phyloP scores from a whole-genome alignment of 2,888 invertebrate species.

The Synanthedon vespiformis region DNA sequence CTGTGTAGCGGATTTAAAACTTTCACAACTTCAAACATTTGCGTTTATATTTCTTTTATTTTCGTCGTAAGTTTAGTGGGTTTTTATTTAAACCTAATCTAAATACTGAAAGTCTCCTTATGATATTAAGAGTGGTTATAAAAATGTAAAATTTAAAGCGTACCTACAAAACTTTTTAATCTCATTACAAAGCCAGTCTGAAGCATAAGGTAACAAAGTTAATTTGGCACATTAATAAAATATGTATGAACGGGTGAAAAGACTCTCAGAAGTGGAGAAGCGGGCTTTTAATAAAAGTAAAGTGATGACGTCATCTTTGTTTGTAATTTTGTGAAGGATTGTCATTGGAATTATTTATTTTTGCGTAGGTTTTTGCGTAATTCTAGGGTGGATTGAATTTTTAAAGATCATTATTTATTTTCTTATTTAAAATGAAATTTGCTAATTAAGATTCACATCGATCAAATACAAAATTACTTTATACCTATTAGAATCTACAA shows the following conservation, averaged over 20 bases:
- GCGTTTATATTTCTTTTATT: not conserved
- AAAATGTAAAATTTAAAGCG: not conserved
- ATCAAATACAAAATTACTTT: too few relatives aligned
- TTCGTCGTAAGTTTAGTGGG: not conserved
- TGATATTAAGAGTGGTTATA: not conserved
- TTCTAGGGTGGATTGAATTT: too few relatives aligned
- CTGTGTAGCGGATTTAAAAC: constrained; percentile 22
- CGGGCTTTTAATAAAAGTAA: not conserved
- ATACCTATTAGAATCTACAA: too few relatives aligned
- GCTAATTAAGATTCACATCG: too few relatives aligned
- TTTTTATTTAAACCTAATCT: too few relatives aligned
- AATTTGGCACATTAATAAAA: constrained; percentile 42
- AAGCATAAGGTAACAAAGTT: constrained; percentile 11
- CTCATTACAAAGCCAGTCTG: constrained; percentile 1
- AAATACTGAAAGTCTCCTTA: too few relatives aligned
- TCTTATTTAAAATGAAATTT: too few relatives aligned
- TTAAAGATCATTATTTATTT: too few relatives aligned
- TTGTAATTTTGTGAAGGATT: too few relatives aligned
- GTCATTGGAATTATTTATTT: constrained; percentile 12
- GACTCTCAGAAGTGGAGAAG: constrained; percentile 19
- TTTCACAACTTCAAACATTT: not conserved
- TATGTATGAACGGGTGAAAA: constrained; percentile 32
- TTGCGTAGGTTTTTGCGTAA: constrained; percentile 5
- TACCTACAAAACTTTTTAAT: constrained; percentile 3
- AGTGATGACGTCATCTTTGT: not conserved